phyloP scores from a whole-genome alignment of 2,888 invertebrate genomes.

The Liopterus haemorrhoidalis region DNA sequence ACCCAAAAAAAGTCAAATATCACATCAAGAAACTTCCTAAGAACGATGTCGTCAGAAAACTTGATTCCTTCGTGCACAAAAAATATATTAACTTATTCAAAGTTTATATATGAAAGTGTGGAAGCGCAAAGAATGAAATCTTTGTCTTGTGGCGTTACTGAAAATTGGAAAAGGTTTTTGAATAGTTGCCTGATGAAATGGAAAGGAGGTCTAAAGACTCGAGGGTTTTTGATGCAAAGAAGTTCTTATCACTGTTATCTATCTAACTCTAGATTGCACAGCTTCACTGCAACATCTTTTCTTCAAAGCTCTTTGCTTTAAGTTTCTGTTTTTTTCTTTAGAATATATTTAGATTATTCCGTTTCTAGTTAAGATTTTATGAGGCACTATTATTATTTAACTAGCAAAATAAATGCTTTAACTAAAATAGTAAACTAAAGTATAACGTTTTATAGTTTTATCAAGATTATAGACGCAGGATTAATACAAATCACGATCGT shows the following conservation, averaged over 20 bases:
- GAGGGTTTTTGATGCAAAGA: conserved; percentile 13
- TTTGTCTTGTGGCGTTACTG: conserved; percentile 21
- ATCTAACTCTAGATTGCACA: conserved; percentile 36
- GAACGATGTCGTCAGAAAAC: neutral
- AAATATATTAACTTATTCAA: neutral
- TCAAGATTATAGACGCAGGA: too few relatives aligned
- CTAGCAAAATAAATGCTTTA: too few relatives aligned
- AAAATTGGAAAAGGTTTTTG: conserved; percentile 23
- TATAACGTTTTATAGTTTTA: too few relatives aligned
- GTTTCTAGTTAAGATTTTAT: too few relatives aligned
- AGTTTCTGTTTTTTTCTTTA: too few relatives aligned
- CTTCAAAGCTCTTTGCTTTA: neutral
- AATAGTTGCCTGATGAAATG: conserved; percentile 23
- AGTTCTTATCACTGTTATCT: conserved; percentile 35
- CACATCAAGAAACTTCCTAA: neutral
- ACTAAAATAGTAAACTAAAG: too few relatives aligned
- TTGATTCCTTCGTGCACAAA: neutral
- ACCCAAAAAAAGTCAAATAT: neutral
- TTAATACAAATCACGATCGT: too few relatives aligned
- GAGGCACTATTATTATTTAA: too few relatives aligned
- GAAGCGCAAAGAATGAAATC: too few relatives aligned
- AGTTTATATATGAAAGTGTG: neutral
- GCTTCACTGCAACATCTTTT: conserved; percentile 4
- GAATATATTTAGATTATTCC: too few relatives aligned
- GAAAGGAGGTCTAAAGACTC: conserved; percentile 1